Conservation (phyloP, 37 sponge, comb jelly and placozoan genomes). For the Axinella damicornis region DNA sequence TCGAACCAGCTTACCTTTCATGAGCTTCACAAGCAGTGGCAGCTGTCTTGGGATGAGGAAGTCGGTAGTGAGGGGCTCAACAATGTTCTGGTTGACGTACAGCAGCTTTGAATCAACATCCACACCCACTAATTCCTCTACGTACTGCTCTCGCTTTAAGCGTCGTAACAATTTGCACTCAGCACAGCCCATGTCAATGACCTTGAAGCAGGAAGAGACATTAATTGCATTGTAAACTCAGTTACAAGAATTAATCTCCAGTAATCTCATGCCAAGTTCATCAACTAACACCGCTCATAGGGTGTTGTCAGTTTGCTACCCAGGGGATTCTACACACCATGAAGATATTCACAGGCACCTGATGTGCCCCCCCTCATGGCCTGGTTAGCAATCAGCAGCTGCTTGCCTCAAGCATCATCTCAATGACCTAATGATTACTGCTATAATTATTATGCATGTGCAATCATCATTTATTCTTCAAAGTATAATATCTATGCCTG, state of each 20-base stretch:
- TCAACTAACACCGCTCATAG: no score
- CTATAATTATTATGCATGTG: no score
- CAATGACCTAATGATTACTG: no score
- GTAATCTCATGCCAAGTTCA: no score
- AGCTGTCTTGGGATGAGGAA: constrained; percentile 48
- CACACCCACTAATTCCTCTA: constrained; percentile 86
- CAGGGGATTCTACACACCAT: no score
- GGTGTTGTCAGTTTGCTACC: no score
- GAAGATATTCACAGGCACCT: no score
- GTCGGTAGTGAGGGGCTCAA: constrained; percentile 80
- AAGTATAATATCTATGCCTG: no score
- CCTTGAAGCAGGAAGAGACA: constrained; percentile 31
- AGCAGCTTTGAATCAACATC: constrained; percentile 75
- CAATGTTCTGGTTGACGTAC: constrained; percentile 16
- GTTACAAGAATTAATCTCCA: constrained; percentile 6
- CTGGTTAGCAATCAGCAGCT: background rate
- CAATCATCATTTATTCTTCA: no score
- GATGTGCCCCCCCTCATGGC: no score
- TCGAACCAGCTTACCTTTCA: constrained; percentile 64
- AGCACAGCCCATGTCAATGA: constrained; percentile 92
- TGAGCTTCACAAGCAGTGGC: constrained; percentile 74
- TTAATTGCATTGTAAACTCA: background rate
- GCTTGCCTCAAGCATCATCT: no score
- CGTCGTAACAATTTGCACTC: constrained; percentile 72
- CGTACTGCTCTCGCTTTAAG: constrained; percentile 41